phyloP scores from a whole-genome alignment of 2,797 vertebrate genomes.

The Aphelocoma californica region DNA sequence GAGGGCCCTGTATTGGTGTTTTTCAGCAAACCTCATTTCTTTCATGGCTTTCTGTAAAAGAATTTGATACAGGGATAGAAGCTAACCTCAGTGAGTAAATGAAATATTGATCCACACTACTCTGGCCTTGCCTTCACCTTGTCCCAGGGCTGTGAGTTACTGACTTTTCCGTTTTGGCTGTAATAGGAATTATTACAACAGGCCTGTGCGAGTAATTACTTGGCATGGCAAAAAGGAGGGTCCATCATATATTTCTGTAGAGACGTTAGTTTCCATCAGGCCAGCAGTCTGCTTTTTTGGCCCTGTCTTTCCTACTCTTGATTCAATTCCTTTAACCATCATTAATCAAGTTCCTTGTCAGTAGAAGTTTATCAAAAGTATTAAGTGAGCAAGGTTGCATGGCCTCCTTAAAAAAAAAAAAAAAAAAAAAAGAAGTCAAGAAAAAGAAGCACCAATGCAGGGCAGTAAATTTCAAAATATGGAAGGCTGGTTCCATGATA shows the following conservation, averaged over 20 bases:
- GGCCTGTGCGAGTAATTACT: slow-evolving; percentile 98
- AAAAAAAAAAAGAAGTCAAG: slow-evolving; percentile 3
- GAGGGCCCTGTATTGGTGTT: slow-evolving; percentile 83
- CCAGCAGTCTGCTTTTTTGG: slow-evolving; percentile 79
- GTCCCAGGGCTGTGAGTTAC: slow-evolving; percentile 97
- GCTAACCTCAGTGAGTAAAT: slow-evolving; percentile 95
- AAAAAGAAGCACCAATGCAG: slow-evolving; percentile 59
- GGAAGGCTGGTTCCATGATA: slow-evolving; percentile 85
- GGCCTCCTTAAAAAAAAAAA: slow-evolving; percentile 69
- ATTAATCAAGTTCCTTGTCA: slow-evolving; percentile 91
- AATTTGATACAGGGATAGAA: slow-evolving; percentile 95
- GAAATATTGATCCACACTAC: slow-evolving; percentile 98
- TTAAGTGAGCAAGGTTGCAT: slow-evolving; percentile 82
- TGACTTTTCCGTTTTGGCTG: slow-evolving; percentile 98
- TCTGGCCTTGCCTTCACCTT: slow-evolving; percentile 99
- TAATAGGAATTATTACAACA: slow-evolving; percentile 99
- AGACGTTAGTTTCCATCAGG: slow-evolving; percentile 91
- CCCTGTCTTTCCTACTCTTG: slow-evolving; percentile 90
- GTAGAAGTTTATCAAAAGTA: slow-evolving; percentile 91
- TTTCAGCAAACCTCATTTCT: slow-evolving; percentile 92
- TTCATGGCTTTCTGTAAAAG: slow-evolving; percentile 85
- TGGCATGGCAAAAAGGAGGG: slow-evolving; percentile 88
- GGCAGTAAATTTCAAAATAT: slow-evolving; percentile 80
- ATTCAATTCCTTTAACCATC: slow-evolving; percentile 93
- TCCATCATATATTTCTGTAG: slow-evolving; percentile 92